Base-by-base conservation (phyloP, 2,888 invertebrate genomes). In the Palloptera scutellata region DNA sequence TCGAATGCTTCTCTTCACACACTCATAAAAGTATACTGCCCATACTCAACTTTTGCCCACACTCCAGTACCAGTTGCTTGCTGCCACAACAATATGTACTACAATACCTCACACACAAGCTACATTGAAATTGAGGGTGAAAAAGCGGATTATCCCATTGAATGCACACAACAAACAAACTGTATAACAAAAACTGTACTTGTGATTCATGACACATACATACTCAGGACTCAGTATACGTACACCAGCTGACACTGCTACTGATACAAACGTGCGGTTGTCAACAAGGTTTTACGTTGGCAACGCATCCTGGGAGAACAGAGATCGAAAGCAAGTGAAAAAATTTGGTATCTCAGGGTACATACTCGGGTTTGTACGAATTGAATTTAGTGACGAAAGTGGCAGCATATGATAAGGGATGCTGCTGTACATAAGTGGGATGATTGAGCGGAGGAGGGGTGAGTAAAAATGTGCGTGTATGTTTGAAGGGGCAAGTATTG, bases 271-370 rank as follows among this genome's bases (percentile, higher is more conserved):
- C 41, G 63, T 43, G 62, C 67, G 63, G 67, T 45, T 59, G 58
- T 67, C 63, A 43, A 67, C 63, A 67, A 61, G 63, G 63, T 62
- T 67, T 67, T 59, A 67, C 58, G 59, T 42, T 63, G 53, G 67
- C 67, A 62, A 67, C 67, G 59, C 45, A 6, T 58, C 17, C 53
- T 20, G 58, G 67, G 67, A 52, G 63, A 20, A 17, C 67, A 67
- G 67, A 40, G 43, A 54, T 15, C 1, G 40, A 9, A 30, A 43
- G 53, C 60, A 60, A 48, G 48, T 30, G 30, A 30, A 30, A 30
- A 4, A 30, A 4, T 30, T 30, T 6, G 30, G 30, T 30, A 30
- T 30, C 2, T 30, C 30, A 6, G 30, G 30, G 30, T 30, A 30
- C 30, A 30, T 30, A n/a, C n/a, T n/a, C 40, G 15, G 41, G 15